Evolutionary conservation across 2,113 vertebrate species (phyloP).

Genomic region (Orcinus orca): DNA sequence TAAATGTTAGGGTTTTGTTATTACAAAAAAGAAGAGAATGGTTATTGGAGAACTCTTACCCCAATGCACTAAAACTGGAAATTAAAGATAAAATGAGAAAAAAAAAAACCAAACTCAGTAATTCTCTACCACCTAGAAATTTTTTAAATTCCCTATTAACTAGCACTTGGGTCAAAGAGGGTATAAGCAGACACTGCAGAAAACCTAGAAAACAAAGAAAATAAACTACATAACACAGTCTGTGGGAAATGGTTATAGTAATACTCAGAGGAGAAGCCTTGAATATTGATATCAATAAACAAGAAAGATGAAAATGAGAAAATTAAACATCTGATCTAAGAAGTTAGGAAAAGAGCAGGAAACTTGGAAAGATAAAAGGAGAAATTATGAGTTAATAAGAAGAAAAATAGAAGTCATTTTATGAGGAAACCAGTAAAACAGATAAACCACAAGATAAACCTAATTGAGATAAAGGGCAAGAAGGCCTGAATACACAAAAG

Average conservation of each 20-base stretch:
- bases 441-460: not conserved
- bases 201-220: not conserved
- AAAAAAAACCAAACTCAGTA: not conserved
- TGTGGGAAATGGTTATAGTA: not conserved
- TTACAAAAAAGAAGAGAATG: not conserved
- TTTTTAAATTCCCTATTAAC: not conserved
- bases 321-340: not conserved
- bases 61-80: not conserved
- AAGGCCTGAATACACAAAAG: not conserved
- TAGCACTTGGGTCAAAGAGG: not conserved
- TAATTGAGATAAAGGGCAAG: not conserved
- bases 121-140: not conserved
- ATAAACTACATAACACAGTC: not conserved
- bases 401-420: not conserved
- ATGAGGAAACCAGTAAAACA: not conserved
- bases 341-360: not conserved
- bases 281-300: not conserved
- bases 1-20: not conserved
- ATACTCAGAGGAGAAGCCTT: not conserved
- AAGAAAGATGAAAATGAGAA: constrained; percentile 5
- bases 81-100: not conserved
- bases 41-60: not conserved
- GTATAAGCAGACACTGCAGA: not conserved
- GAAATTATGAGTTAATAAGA: constrained; percentile 3
- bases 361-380: not conserved